Percentiles rank a stretch among this genome's conserved stretches.
phyloP scores from a whole-genome alignment of 2,888 invertebrate genomes.

The Habroteleia sp. region DNA sequence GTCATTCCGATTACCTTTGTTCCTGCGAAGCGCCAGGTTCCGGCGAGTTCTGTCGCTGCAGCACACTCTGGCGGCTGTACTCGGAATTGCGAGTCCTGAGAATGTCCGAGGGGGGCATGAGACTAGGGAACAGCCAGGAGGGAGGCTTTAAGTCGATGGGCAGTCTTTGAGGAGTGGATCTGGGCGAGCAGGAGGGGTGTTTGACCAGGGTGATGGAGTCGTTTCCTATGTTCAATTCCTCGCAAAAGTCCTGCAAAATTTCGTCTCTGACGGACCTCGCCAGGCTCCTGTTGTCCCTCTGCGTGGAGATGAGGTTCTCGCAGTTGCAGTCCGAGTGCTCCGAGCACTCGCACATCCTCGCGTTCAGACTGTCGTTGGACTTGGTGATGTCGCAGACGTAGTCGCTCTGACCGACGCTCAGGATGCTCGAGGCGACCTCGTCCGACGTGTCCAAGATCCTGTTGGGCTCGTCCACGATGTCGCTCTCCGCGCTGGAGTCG shows the following conservation, averaged over 20 bases:
- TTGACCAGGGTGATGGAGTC: constrained; percentile 79
- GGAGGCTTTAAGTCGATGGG: constrained; percentile 74
- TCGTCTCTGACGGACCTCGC: constrained; percentile 79
- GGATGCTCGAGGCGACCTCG: constrained; percentile 72
- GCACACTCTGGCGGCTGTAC: constrained; percentile 74
- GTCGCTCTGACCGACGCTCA: constrained; percentile 75
- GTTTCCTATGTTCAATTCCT: constrained; percentile 78
- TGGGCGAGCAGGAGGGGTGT: constrained; percentile 78
- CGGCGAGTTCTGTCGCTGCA: constrained; percentile 73
- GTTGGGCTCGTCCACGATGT: constrained; percentile 70
- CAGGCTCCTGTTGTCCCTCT: constrained; percentile 46
- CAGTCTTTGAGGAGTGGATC: constrained; percentile 78
- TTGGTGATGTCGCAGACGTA: constrained; percentile 77
- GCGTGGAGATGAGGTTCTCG: constrained; percentile 62
- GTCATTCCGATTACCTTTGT: constrained; percentile 32
- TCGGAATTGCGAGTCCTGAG: constrained; percentile 77
- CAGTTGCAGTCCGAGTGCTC: constrained; percentile 72
- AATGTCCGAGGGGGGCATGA: constrained; percentile 78
- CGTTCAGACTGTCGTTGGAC: constrained; percentile 70
- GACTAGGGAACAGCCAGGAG: constrained; percentile 73
- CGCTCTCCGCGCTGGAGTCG: constrained; percentile 71
- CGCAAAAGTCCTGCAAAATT: constrained; percentile 79
- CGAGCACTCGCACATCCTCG: constrained; percentile 72
- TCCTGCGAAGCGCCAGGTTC: constrained; percentile 76
- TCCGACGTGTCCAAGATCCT: constrained; percentile 65